Evolutionary conservation across 1,140 invertebrate genomes (phyloP).

Genomic region (Drosophila jambulina): DNA sequence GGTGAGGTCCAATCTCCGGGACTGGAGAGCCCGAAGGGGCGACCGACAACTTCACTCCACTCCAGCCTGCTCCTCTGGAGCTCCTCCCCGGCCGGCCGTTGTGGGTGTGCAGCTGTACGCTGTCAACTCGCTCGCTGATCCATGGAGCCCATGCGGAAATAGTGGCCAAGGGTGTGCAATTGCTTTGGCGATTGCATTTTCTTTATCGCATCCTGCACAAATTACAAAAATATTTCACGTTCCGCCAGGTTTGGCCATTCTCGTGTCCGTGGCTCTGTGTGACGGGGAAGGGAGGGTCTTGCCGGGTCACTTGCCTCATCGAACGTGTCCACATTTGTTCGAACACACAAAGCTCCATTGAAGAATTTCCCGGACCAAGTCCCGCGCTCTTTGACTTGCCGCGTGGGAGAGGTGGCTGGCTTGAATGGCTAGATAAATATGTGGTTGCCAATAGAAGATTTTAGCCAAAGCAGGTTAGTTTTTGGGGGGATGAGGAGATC

Average conservation of each 20-base stretch:
- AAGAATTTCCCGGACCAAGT: conserved; percentile 22
- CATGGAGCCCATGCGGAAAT: conserved; percentile 54
- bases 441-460: conserved; percentile 13
- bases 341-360: conserved; percentile 21
- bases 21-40: conserved; percentile 41
- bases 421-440: conserved; percentile 28
- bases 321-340: conserved; percentile 61
- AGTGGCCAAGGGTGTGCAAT: conserved; percentile 42
- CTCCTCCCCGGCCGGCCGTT: conserved; percentile 7
- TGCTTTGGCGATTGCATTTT: conserved; percentile 59
- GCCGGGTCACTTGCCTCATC: conserved; percentile 55
- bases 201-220: conserved; percentile 72
- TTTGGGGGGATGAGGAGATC: neutral
- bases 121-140: conserved; percentile 53
- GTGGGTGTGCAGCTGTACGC: conserved; percentile 64
- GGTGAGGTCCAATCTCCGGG: conserved; percentile 27
- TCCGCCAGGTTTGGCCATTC: conserved; percentile 25
- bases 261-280: conserved; percentile 27
- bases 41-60: conserved; percentile 5
- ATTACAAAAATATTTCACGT: conserved; percentile 73
- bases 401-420: conserved; percentile 46
- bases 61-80: neutral
- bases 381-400: conserved; percentile 51
- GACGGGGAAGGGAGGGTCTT: conserved; percentile 7
- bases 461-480: conserved; percentile 14